Evolutionary conservation across 2,113 vertebrate genomes (phyloP), one percentile per base, ranked within the genome.

Genomic region (Neolamprologus sp.): DNA sequence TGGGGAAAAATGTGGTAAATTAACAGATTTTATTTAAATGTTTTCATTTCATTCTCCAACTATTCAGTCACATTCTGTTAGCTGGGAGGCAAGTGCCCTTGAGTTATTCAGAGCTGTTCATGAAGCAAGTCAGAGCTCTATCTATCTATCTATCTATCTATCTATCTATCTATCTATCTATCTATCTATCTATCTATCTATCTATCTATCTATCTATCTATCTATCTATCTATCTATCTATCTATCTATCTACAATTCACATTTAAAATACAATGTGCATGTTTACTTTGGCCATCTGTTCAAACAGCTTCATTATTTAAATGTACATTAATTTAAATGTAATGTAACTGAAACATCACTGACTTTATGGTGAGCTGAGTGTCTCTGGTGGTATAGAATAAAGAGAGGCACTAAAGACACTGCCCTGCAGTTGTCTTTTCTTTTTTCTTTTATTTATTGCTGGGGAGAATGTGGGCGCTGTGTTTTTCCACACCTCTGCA

Each of bases 401-500:
- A 88, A 88, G 49, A 87, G 85, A 91, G 91, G 12, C 58, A 91
- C 86, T 31, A 87, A 92, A 85, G 81, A 92, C 21, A 75, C 80
- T 89, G 60, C 51, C 87, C 79, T 88, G 87, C 82, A 82, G 28
- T 79, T 86, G 53, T 60, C 19, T 65, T 83, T 54, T 82, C 16
- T 45, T 58, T 42, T 73, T 65, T 65, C 7, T 35, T 40, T 79
- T 54, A 35, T 49, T 53, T n/a, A 5, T 85, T 92, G 85, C 83
- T 78, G 49, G 55, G 73, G 86, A 79, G 86, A 88, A 84, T 63
- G 84, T 81, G 89, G 71, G 75, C 45, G 79, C 87, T 49, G 53
- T 88, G 85, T 83, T 91, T 92, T 87, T 65, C 68, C 45, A 80
- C 84, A 91, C 54, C 81, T 90, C 91, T 91, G 88, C 86, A 87